Conservation (phyloP, 2,113 vertebrate species). For the Sclerurus mexicanus region DNA sequence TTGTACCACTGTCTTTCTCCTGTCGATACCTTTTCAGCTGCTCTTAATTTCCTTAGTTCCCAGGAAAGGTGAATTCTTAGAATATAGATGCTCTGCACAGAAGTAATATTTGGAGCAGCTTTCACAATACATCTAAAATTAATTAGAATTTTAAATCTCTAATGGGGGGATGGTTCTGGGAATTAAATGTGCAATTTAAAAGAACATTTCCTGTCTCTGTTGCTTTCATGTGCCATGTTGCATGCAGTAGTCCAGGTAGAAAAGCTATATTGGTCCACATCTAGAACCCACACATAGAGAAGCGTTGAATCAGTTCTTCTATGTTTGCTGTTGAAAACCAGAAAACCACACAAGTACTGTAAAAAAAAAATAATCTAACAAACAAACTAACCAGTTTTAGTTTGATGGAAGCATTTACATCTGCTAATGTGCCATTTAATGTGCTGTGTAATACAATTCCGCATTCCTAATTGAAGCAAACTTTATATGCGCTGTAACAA, state of each 20-base stretch:
- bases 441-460: constrained; percentile 32
- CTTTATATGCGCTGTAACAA: neutral
- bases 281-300: neutral
- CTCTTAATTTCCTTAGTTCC: neutral
- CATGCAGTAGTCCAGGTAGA: neutral
- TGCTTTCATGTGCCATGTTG: neutral
- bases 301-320: neutral
- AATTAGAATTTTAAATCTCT: neutral
- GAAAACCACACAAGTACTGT: neutral
- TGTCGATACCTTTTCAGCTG: neutral
- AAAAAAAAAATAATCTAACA: constrained; percentile 10
- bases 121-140: neutral
- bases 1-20: neutral
- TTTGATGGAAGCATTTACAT: constrained; percentile 20
- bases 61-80: neutral
- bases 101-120: neutral
- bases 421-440: constrained; percentile 48
- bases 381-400: neutral
- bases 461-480: constrained; percentile 34
- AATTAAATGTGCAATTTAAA: neutral
- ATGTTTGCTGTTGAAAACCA: neutral
- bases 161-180: neutral
- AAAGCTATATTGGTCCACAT: neutral
- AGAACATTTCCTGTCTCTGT: neutral
- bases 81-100: neutral